phyloP scores from a whole-genome alignment of 2,888 invertebrate species.

The Catocala fraxini region DNA sequence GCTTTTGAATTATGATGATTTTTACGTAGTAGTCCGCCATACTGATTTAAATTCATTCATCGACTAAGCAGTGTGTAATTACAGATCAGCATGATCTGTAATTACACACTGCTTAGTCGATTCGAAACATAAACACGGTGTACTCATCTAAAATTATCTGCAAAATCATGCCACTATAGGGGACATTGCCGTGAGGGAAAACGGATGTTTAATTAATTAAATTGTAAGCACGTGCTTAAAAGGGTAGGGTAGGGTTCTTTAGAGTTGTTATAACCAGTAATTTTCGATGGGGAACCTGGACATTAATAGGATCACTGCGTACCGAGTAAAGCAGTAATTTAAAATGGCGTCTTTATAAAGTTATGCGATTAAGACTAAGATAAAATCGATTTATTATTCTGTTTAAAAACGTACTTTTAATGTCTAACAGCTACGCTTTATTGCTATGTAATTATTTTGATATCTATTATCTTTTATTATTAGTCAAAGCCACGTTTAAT shows the following conservation, averaged over 20 bases:
- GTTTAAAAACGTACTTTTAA: no score
- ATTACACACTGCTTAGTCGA: no score
- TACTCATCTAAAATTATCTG: conserved; percentile 2
- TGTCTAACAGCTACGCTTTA: background rate
- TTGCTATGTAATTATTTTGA: conserved; percentile 1
- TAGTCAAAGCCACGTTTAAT: conserved; percentile 1
- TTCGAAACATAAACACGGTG: no score
- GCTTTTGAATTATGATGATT: no score
- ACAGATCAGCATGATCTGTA: no score
- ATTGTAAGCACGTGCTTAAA: conserved; percentile 31
- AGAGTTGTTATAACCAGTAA: conserved; percentile 6
- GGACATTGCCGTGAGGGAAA: conserved; percentile 17
- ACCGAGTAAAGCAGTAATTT: background rate
- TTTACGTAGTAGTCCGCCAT: no score
- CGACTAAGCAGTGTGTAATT: no score
- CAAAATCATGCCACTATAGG: background rate
- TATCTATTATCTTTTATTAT: background rate
- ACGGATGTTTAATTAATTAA: conserved; percentile 42
- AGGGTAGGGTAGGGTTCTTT: conserved; percentile 16
- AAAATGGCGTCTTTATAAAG: no score
- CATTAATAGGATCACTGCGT: background rate
- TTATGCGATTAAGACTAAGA: no score
- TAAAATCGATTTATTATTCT: no score
- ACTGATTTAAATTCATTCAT: no score
- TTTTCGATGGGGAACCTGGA: background rate